Percentiles rank a stretch among this genome's conserved stretches.
phyloP scores from a whole-genome alignment of 2,113 vertebrate species.

The Vulpes ferrilata region DNA sequence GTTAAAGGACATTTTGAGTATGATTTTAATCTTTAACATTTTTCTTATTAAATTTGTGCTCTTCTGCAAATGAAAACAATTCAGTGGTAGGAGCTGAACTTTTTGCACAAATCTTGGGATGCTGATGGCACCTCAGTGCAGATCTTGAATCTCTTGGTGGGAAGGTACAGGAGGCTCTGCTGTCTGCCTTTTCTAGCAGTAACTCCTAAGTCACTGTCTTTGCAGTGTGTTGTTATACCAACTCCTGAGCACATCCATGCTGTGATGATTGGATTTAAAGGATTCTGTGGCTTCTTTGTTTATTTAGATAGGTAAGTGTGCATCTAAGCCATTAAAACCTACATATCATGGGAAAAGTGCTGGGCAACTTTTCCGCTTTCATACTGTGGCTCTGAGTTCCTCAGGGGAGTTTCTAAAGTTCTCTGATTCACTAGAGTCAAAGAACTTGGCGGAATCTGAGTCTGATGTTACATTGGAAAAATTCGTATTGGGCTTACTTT shows the following conservation, averaged over 20 bases:
- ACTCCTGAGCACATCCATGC: too few relatives aligned
- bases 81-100: background rate
- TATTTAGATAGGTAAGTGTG: background rate
- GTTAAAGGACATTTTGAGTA: slow-evolving; percentile 30
- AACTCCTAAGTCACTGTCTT: background rate
- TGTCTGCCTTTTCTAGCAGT: background rate
- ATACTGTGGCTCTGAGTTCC: background rate
- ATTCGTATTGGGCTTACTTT: background rate
- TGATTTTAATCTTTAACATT: slow-evolving; percentile 58
- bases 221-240: background rate
- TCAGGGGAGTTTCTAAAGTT: background rate
- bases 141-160: background rate
- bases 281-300: background rate
- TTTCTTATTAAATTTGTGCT: background rate
- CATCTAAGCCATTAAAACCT: background rate
- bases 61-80: slow-evolving; percentile 34
- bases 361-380: background rate
- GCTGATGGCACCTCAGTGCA: background rate
- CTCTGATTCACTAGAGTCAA: background rate
- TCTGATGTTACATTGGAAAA: background rate
- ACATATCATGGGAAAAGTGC: fast-evolving
- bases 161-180: background rate
- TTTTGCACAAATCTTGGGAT: background rate
- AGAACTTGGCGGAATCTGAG: background rate
- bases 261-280: background rate